Base-by-base conservation (phyloP, 1,140 invertebrate genomes). In the Zaprionus vittiger region DNA sequence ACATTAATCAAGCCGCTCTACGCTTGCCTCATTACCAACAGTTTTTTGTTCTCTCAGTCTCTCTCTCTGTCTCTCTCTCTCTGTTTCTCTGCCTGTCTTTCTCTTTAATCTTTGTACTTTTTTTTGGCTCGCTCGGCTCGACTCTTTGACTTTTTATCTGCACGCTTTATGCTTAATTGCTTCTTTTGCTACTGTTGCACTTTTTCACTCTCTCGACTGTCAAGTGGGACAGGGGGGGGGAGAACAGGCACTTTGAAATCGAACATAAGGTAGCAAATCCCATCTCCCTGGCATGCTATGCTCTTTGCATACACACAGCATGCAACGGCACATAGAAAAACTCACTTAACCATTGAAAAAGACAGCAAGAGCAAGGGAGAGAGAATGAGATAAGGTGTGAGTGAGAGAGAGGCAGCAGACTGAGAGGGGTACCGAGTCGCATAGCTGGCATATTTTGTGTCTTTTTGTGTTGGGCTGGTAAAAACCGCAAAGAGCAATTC, bases 401-500 rank as follows among this genome's bases (percentile, higher is more conserved):
- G 47, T 3, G 11, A 20, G 20, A 20, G 47, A 20, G 7, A 20
- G n/a, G 44, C n/a, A 20, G 7, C 24, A 26, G 24, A 26, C 24
- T 26, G 4, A 26, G 38, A 15, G 47, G 47, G 47, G 9, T 5
- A 52, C 47, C 17, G 6, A 38, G 54, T 56, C 54, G 73, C 73
- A 69, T 65, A 69, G 38, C 75, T 47, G 24, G 56, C 67, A 70
- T 69, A 74, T 71, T 74, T 80, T 56, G 57, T 70, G 57, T 66
- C 57, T 57, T 69, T 78, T 66, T 56, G 55, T 38, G 59, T 61
- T 73, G 70, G 49, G 34, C 41, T 70, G 68, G 14, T 44, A 28
- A 63, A 64, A 80, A 74, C 76, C 76, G 66, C 79, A 80, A 80
- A 80, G 79, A 80, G 76, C 76, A 79, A 80, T 80, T 80, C 78